Base-by-base conservation (phyloP, 2,113 vertebrate species). In the Dipodomys stephensi region DNA sequence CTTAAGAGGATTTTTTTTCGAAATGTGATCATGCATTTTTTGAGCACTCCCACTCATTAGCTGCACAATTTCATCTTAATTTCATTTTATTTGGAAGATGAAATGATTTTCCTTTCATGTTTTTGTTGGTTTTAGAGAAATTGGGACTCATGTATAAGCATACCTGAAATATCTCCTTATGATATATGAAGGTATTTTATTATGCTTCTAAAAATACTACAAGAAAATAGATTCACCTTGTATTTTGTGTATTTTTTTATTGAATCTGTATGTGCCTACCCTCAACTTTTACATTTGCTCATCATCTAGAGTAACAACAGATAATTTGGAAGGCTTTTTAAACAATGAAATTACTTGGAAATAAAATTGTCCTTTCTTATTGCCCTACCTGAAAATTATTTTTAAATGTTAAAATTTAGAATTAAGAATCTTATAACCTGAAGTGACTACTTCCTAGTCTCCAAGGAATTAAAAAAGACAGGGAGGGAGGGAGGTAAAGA, bases 1-100 rank as follows among this genome's bases (percentile, higher is more conserved):
- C 85, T 86, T 93, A 74, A 90, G 82, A 93, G 85, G 32, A 57
- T 83, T 11, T 25, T 88, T 93, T 88, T 83, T 39, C 25, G 57
- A 60, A 92, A 72, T 53, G 83, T 90, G 85, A 85, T 80, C 76
- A n/a, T 85, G 71, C 73, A 83, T 85, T 90, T 74, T 91, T 95
- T 1, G 28, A 84, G 25, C 20, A 78, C 30, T 84, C 81, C 39
- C 69, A 65, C 49, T 85, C 27, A 3, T 80, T 87, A 73, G 23
- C 71, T 92, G 67, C 23, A 25, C 53, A 82, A 62, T 79, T 68
- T 18, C 22, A 89, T 49, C 32, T 92, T 39, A 39, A 39, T 39
- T 39, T 39, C 39, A 39, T 39, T 1, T 39, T 39, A 39, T 39
- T 39, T 39, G 39, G 39, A 39, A 39, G 39, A 6, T 39, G 39